A percentile compares a stretch with the other conserved stretches of the same genome.
These are phyloP conservation scores for Myotis vivesi DNA, from an alignment of 2,797 vertebrate species.

Conservation along the genomic window DNA sequence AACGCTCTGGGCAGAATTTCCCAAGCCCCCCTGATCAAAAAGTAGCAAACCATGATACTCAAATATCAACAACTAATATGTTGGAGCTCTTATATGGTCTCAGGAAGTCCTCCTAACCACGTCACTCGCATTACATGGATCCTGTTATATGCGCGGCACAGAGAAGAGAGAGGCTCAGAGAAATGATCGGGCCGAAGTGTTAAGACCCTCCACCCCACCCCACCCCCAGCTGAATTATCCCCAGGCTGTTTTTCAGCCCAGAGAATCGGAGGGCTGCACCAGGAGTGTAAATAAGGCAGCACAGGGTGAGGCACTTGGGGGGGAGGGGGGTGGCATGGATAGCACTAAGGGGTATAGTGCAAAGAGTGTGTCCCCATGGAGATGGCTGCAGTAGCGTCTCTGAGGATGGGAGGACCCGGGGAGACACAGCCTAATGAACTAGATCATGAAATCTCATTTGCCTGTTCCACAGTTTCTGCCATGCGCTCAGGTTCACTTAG, in stretches of 20 bases:
- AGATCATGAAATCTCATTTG: constrained; percentile 68
- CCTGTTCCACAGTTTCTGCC: constrained; percentile 59
- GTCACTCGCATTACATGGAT: accelerated
- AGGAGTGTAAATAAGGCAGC: neutral
- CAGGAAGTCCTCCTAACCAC: neutral
- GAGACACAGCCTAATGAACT: constrained; percentile 68
- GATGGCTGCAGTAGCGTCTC: neutral
- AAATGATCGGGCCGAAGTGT: neutral
- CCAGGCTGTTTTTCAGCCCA: neutral
- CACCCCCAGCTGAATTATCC: neutral
- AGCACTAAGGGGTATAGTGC: neutral
- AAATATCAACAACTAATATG: neutral
- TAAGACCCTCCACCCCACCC: neutral
- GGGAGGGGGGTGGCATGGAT: too few relatives aligned
- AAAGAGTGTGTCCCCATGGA: neutral
- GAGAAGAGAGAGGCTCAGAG: neutral
- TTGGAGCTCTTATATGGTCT: neutral
- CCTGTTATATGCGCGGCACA: neutral
- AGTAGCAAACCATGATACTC: constrained; percentile 24
- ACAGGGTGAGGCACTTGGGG: neutral
- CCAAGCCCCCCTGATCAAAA: constrained; percentile 39
- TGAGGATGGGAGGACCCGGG: constrained; percentile 9
- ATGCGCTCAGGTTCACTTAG: constrained; percentile 42
- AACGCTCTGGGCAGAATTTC: constrained; percentile 28
- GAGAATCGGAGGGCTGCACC: neutral